Percentiles rank a stretch among this genome's conserved stretches.
phyloP scores from a whole-genome alignment of 2,888 invertebrate genomes.

The Ellobium chinense region DNA sequence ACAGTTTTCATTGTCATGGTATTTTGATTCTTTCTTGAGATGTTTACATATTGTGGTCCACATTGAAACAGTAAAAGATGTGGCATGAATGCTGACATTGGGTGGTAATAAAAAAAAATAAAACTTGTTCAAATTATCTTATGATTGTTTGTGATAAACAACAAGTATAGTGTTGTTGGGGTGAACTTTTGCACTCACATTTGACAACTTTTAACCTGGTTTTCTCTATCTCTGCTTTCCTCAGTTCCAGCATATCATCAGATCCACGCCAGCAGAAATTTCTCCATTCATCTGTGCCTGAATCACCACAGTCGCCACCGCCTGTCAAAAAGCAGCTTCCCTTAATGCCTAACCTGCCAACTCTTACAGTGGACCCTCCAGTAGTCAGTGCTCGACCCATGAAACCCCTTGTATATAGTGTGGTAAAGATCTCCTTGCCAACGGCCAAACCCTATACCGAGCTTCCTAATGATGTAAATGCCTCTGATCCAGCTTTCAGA shows the following conservation, averaged over 20 bases:
- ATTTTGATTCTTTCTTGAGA: too few species aligned
- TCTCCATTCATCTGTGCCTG: constrained; percentile 3
- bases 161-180: too few species aligned
- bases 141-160: too few species aligned
- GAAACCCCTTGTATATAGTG: constrained; percentile 37
- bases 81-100: too few species aligned
- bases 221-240: not conserved
- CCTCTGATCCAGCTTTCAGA: constrained; percentile 60
- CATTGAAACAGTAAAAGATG: too few species aligned
- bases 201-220: too few species aligned
- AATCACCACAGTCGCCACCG: constrained; percentile 17
- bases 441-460: constrained; percentile 50
- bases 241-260: not conserved
- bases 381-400: constrained; percentile 49
- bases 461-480: constrained; percentile 60
- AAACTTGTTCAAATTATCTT: too few species aligned
- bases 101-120: too few species aligned
- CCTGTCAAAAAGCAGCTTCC: not conserved
- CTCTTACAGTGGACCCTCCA: constrained; percentile 47
- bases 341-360: constrained; percentile 7
- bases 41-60: too few species aligned
- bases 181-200: too few species aligned
- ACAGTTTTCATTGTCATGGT: too few species aligned
- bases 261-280: not conserved
- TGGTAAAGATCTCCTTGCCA: constrained; percentile 39